phyloP scores from a whole-genome alignment of 2,888 invertebrate species.

The Drosophila ustulata region DNA sequence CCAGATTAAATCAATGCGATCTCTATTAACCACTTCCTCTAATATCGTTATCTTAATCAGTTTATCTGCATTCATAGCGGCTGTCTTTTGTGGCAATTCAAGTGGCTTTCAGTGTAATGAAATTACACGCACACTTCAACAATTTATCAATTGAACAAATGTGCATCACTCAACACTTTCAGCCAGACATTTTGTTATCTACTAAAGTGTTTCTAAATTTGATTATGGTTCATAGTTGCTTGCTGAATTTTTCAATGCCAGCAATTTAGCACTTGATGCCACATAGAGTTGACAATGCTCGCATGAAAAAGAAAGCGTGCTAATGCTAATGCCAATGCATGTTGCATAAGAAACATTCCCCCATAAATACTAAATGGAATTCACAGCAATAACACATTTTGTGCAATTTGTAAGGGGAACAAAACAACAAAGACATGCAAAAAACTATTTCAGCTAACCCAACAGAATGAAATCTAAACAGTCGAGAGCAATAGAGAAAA shows the following conservation, averaged over 20 bases:
- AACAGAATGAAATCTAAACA: conserved; percentile 43
- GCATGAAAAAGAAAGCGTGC: conserved; percentile 11
- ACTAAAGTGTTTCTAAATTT: conserved; percentile 47
- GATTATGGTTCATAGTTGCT: conserved; percentile 56
- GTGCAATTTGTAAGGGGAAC: conserved; percentile 51
- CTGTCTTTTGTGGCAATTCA: conserved; percentile 43
- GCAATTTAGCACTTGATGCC: conserved; percentile 70
- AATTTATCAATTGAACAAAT: conserved; percentile 71
- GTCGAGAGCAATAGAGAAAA: conserved; percentile 25
- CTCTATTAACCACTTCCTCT: conserved; percentile 46
- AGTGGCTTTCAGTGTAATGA: conserved; percentile 62
- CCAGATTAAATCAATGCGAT: neutral
- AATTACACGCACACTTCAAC: conserved; percentile 75
- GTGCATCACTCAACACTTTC: conserved; percentile 48
- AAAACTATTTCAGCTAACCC: conserved; percentile 54
- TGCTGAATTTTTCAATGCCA: conserved; percentile 55
- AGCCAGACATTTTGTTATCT: neutral
- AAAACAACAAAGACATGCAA: conserved; percentile 37
- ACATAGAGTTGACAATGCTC: conserved; percentile 12
- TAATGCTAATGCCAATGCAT: conserved; percentile 16
- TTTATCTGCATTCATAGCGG: conserved; percentile 38
- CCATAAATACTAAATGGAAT: conserved; percentile 36
- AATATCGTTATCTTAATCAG: conserved; percentile 39
- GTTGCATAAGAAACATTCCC: conserved; percentile 38
- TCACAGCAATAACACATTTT: conserved; percentile 59